Evolutionary conservation across 2,797 vertebrate species (phyloP).

Genomic region (Sarcophilus harrisii): DNA sequence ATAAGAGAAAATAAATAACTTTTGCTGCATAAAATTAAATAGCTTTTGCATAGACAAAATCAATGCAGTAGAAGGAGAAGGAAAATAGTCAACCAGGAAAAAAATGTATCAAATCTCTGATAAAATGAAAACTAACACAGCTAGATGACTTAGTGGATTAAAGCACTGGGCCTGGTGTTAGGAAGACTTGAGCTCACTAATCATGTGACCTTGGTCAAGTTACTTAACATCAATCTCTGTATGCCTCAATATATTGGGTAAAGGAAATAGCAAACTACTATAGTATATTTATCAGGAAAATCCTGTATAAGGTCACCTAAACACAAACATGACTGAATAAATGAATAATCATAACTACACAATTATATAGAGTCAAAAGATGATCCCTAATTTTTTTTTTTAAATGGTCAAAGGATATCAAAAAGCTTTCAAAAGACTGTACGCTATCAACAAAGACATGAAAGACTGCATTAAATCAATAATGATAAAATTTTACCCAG

Average conservation of each 20-base stretch:
- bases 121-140: not conserved
- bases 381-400: not conserved
- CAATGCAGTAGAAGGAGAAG: not conserved
- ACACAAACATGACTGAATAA: not conserved
- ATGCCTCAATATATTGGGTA: not conserved
- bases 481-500: not conserved
- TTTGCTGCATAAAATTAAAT: not conserved
- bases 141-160: not conserved
- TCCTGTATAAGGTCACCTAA: not conserved
- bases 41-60: not conserved
- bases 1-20: not conserved
- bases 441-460: not conserved
- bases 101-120: not conserved
- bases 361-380: not conserved
- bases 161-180: not conserved
- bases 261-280: not conserved
- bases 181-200: not conserved
- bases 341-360: not conserved
- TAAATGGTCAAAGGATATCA: not conserved
- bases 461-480: not conserved
- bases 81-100: not conserved
- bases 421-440: not conserved
- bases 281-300: not conserved
- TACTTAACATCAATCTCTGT: not conserved
- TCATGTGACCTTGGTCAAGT: not conserved